Evolutionary conservation across 2,888 invertebrate genomes (phyloP).

Genomic region (Acanthosepion lycidas): DNA sequence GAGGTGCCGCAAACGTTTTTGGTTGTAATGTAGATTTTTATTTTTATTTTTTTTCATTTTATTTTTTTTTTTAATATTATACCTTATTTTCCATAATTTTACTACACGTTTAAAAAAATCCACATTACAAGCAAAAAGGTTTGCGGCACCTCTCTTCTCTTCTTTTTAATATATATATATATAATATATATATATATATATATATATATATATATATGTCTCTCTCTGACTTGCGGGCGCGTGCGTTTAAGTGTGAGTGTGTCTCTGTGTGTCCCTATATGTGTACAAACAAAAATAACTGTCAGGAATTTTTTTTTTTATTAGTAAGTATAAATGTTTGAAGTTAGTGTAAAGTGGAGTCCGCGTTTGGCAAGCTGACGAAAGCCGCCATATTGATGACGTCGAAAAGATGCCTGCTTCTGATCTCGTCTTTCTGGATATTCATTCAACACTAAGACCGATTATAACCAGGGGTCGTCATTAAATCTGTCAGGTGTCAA

Average conservation of each 20-base stretch:
- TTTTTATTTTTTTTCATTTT: too few species aligned
- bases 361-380: neutral
- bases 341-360: too few species aligned
- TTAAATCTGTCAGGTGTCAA: constrained; percentile 33
- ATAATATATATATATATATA: neutral
- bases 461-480: neutral
- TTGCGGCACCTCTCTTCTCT: too few species aligned
- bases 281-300: neutral
- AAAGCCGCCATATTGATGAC: neutral
- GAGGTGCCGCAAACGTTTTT: too few species aligned
- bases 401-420: neutral
- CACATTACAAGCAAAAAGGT: too few species aligned
- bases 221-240: neutral
- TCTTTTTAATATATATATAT: neutral
- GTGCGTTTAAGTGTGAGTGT: neutral
- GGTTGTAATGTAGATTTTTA: too few species aligned
- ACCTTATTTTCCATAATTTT: too few species aligned
- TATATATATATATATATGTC: neutral
- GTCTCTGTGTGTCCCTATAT: neutral
- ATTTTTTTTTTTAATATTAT: too few species aligned
- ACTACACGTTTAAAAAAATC: too few species aligned
- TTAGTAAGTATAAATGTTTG: neutral
- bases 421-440: neutral
- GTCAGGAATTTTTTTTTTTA: neutral
- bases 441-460: neutral